Percentiles rank a stretch among this genome's conserved stretches.
phyloP scores from a whole-genome alignment of 2,797 vertebrate species.

The Phrynocephalus guinanensis region DNA sequence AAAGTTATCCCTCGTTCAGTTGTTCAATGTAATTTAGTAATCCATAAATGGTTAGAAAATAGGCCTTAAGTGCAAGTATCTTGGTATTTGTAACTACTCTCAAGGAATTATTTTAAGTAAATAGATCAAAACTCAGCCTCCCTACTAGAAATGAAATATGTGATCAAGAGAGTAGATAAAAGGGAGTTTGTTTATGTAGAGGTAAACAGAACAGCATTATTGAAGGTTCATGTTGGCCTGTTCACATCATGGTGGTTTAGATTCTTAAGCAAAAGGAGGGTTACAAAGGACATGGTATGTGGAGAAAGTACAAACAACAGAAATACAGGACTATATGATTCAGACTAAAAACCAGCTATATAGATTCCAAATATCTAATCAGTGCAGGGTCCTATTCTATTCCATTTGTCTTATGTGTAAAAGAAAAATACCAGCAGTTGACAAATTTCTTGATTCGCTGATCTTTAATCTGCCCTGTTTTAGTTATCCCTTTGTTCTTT shows the following conservation, averaged over 20 bases:
- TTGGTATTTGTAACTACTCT: no score
- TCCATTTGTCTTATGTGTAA: no score
- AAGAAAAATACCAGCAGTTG: no score
- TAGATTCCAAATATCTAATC: neutral
- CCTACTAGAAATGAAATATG: neutral
- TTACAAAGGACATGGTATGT: neutral
- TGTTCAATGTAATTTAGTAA: neutral
- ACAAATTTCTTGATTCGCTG: no score
- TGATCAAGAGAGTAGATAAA: neutral
- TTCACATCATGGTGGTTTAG: neutral
- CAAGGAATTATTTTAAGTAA: no score
- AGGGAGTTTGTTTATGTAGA: neutral
- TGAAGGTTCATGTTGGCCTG: neutral
- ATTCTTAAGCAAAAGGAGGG: neutral
- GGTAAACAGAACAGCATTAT: neutral
- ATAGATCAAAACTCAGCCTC: neutral
- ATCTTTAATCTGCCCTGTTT: no score
- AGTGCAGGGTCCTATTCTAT: no score
- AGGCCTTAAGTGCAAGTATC: no score
- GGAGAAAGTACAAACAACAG: neutral
- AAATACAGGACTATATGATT: neutral
- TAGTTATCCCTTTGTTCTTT: no score
- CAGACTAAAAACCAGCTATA: rapidly evolving
- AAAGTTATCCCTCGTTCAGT: neutral
- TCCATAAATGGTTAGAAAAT: no score